Evolutionary conservation across 1,140 invertebrate species (phyloP), one percentile per base, ranked within the genome.

Genomic region (Cyclina sinensis): DNA sequence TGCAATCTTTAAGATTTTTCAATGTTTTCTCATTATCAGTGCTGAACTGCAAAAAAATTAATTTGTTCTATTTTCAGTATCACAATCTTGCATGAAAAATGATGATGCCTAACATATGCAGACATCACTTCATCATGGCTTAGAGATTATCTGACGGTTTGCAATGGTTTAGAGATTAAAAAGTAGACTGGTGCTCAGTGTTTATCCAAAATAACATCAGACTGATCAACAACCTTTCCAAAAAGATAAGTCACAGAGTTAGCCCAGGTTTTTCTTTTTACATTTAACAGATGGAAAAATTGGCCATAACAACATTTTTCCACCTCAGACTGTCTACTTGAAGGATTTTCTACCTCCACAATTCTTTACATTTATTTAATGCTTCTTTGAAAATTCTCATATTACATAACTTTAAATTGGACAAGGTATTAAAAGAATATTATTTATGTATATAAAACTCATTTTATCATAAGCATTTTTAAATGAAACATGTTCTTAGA

Each of bases 91-190:
- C 48, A 46, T 51, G 82, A 84, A 73, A 84, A 74, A 84, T 73
- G 65, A 73, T 37, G 39, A 27, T 51, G 48, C 24, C 14, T 14
- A 73, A 57, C 82, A 84, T 74, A 73, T 84, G 82, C 82, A 84
- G 82, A 84, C 82, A 84, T 73, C 68, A 68, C 39, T 54, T 84
- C 82, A 84, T 70, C 65, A 43, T 74, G 59, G 82, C 24, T 48
- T 84, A 73, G 82, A 81, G 82, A 70, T 84, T 73, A 84, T 84
- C 82, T 73, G 32, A 70, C 35, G 82, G 46, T 68, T 78, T 84
- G 82, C 82, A 70, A 46, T 54, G 65, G 59, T 65, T 83, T 73
- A 57, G 27, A 54, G 82, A 84, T 70, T 84, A 54, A 51, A 76
- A 54, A 78, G n/a, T 37, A 51, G 82, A 84, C 59, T 73, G 68